phyloP scores from a whole-genome alignment of 2,888 invertebrate species.

The Mongoloraphidia duomilia region DNA sequence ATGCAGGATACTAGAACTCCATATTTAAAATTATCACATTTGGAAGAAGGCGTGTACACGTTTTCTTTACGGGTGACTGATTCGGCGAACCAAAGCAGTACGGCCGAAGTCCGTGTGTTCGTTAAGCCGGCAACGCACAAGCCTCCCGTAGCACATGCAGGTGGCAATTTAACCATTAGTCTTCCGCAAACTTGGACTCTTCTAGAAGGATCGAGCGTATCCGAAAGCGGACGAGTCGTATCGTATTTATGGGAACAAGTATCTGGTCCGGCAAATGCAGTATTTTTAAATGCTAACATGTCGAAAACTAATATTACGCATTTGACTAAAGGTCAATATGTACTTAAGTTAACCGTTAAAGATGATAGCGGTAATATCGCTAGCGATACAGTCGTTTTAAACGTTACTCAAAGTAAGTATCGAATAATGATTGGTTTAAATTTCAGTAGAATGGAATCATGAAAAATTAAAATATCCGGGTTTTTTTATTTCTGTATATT shows the following conservation, averaged over 20 bases:
- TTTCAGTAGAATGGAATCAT: neutral
- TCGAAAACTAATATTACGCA: constrained; percentile 59
- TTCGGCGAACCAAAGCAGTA: constrained; percentile 73
- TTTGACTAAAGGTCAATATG: constrained; percentile 72
- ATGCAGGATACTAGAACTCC: constrained; percentile 92
- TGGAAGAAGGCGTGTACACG: constrained; percentile 88
- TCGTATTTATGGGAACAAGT: constrained; percentile 75
- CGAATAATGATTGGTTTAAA: constrained; percentile 1
- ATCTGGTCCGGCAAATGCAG: constrained; percentile 48
- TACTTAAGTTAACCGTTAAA: constrained; percentile 64
- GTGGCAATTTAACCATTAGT: constrained; percentile 53
- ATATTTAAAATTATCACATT: constrained; percentile 68
- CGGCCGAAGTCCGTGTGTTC: constrained; percentile 81
- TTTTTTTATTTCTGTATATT: too few species aligned
- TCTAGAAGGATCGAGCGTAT: constrained; percentile 54
- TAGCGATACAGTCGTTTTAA: constrained; percentile 53
- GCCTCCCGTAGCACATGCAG: constrained; percentile 60
- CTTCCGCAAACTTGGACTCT: constrained; percentile 69
- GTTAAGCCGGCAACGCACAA: constrained; percentile 81
- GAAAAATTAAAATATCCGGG: neutral
- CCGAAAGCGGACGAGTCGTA: constrained; percentile 72
- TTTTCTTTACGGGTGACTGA: constrained; percentile 89
- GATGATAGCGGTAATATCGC: constrained; percentile 77
- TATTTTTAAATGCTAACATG: constrained; percentile 24
- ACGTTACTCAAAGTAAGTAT: constrained; percentile 70